Evolutionary conservation across 2,797 vertebrate genomes (phyloP).

Genomic region (Tokudaia tokunoshimensis): DNA sequence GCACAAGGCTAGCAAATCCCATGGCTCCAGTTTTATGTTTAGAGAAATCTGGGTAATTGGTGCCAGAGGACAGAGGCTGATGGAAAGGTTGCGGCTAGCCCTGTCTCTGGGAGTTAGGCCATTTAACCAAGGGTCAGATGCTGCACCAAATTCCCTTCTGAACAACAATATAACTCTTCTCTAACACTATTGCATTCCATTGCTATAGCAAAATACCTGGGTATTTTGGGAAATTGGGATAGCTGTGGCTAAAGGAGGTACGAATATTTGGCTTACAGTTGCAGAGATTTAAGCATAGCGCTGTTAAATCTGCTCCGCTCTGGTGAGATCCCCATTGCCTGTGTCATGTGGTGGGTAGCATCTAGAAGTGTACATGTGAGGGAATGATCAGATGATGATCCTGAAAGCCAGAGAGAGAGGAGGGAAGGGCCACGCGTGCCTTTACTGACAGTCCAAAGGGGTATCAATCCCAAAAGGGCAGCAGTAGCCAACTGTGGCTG

Average conservation of each 20-base stretch:
- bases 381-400: background rate
- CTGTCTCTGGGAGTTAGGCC: background rate
- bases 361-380: background rate
- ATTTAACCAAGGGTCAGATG: background rate
- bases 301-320: background rate
- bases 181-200: background rate
- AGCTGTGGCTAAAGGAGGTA: background rate
- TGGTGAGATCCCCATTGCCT: background rate
- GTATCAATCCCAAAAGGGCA: background rate
- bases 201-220: background rate
- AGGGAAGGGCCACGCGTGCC: too few species aligned
- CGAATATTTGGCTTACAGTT: background rate
- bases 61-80: constrained; percentile 34
- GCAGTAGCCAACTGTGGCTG: background rate
- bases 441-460: background rate
- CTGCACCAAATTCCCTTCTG: background rate
- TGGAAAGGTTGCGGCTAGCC: background rate
- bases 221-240: background rate
- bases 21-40: constrained; percentile 64
- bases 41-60: constrained; percentile 54
- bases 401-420: background rate
- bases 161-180: background rate
- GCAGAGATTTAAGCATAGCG: background rate
- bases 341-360: background rate
- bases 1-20: constrained; percentile 72